Conservation (phyloP, 2,888 invertebrate species). For the Diaperis boleti region DNA sequence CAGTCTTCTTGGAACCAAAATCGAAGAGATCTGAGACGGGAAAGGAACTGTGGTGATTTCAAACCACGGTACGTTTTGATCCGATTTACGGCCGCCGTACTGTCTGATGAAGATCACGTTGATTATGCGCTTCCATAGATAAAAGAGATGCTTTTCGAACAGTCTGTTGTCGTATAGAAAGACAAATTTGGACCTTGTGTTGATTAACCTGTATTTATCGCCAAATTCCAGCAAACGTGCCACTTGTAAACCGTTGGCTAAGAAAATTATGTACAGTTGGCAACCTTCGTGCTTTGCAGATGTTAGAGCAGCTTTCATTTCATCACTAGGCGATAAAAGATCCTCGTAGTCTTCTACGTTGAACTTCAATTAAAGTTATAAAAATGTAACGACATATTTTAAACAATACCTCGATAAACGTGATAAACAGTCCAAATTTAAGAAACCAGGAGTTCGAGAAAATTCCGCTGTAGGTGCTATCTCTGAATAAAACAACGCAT, state of each 20-base stretch:
- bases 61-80: conserved; percentile 71
- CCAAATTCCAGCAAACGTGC: conserved; percentile 77
- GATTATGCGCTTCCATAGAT: conserved; percentile 82
- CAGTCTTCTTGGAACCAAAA: conserved; percentile 73
- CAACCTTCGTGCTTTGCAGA: conserved; percentile 76
- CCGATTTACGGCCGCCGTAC: conserved; percentile 60
- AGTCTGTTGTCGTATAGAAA: conserved; percentile 78
- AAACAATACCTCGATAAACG: conserved; percentile 69
- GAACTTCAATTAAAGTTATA: conserved; percentile 66
- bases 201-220: conserved; percentile 78
- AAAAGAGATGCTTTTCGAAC: conserved; percentile 74
- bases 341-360: conserved; percentile 75
- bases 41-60: conserved; percentile 81
- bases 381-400: conserved; percentile 10
- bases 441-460: conserved; percentile 69
- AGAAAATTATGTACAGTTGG: conserved; percentile 77
- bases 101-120: conserved; percentile 79
- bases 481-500: conserved; percentile 70
- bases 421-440: conserved; percentile 63
- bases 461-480: conserved; percentile 68
- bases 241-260: conserved; percentile 79
- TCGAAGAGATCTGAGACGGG: conserved; percentile 72
- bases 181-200: conserved; percentile 79
- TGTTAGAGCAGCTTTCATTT: conserved; percentile 70
- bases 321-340: conserved; percentile 72